Conservation (phyloP, 2,113 vertebrate genomes). For the Apaloderma vittatum region DNA sequence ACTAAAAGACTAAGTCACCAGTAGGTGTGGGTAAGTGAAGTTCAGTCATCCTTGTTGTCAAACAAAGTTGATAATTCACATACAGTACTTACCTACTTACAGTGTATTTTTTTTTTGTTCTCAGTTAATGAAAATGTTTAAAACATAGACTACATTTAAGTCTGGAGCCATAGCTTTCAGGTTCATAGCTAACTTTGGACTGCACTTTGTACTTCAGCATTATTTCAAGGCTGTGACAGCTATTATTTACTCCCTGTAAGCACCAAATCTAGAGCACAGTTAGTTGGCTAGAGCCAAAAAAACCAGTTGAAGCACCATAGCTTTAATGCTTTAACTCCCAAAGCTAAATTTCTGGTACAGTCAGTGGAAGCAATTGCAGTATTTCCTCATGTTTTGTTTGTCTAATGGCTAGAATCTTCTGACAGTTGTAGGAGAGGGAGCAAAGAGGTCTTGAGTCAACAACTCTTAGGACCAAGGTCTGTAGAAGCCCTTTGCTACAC, state of each 20-base stretch:
- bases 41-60: background rate
- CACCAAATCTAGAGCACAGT: background rate
- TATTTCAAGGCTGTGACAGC: background rate
- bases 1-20: background rate
- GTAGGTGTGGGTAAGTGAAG: background rate
- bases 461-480: background rate
- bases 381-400: background rate
- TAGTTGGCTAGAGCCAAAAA: background rate
- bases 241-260: background rate
- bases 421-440: background rate
- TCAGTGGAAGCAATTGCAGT: background rate
- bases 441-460: background rate
- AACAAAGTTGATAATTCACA: background rate
- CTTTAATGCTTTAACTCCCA: background rate
- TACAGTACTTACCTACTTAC: background rate
- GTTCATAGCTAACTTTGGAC: background rate
- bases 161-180: background rate
- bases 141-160: background rate
- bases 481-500: background rate
- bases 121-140: background rate
- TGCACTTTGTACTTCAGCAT: background rate
- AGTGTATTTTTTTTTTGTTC: background rate
- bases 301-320: background rate
- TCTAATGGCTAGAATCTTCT: background rate
- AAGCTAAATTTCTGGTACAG: background rate